Evolutionary conservation across 2,888 invertebrate species (phyloP), one percentile per base, ranked within the genome.

Genomic region (Tanytarsus gracilentus): DNA sequence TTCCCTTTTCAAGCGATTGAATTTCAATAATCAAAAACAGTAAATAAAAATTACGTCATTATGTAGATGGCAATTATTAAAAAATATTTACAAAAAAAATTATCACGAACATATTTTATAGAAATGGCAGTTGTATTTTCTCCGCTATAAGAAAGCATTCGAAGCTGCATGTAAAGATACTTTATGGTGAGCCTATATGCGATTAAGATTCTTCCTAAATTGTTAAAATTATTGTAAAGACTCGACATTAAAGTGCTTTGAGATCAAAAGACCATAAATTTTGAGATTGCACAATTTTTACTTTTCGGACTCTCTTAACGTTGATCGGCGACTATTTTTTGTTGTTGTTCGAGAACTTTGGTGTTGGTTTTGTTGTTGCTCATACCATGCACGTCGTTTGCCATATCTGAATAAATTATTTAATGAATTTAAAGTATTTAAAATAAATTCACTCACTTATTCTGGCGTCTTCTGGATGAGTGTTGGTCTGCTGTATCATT

Each of bases 321-420:
- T 6, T 14, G 58, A 58, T 58, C 58, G 29, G 6, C 44, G 44
- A 26, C 29, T 58, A 16, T 58, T 56, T 30, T 58, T 58, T 6
- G 23, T 44, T 30, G 58, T 21, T 11, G 29, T 27, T 11, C 48
- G 27, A n/a, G 48, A 30, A 29, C 30, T 58, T 50, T 50, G 26
- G 3, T 50, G 50, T 9, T 44, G 44, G 8, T 21, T 2, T 23
- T 55, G 55, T 21, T 58, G 58, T 30, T 58, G 36, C 39, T 55
- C 40, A 30, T 58, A 58, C 58, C 58, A 58, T 11, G 48, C 29
- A 21, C 29, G 16, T 21, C 58, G 14, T 21, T 58, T 58, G 23
- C 58, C 58, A 25, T 48, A 58, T 29, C 58, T 58, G 23, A 33
- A 11, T 33, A 33, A 33, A n/a, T n/a, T 33, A 11, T 33, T 44